Evolutionary conservation across 1,140 invertebrate genomes (phyloP).

Genomic region (Aphaenogaster floridana): DNA sequence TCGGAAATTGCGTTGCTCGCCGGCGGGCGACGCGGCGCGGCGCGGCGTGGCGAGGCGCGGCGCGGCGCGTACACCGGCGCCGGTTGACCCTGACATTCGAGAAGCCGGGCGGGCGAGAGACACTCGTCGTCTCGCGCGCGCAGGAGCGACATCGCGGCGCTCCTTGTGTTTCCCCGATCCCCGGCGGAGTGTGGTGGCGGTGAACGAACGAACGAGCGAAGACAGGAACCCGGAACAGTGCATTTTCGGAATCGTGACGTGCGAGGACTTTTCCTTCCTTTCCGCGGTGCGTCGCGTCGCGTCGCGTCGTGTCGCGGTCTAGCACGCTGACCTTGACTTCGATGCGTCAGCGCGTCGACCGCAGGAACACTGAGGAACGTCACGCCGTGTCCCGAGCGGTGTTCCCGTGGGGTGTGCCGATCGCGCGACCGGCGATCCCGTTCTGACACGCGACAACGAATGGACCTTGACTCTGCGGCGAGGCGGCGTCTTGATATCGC

Average conservation of each 20-base stretch:
- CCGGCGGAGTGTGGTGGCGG: neutral
- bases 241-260: neutral
- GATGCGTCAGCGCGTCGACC: slow-evolving; percentile 21
- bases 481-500: neutral
- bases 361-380: neutral
- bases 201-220: slow-evolving; percentile 1
- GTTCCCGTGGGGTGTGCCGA: neutral
- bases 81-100: slow-evolving; percentile 82
- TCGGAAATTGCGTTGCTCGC: slow-evolving; percentile 72
- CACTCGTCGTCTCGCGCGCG: slow-evolving; percentile 55
- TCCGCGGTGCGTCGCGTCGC: slow-evolving; percentile 1
- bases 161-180: no score
- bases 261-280: slow-evolving; percentile 7
- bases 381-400: neutral
- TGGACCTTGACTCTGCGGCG: slow-evolving; percentile 15
- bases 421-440: neutral
- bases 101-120: slow-evolving; percentile 48
- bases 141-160: slow-evolving; percentile 5
- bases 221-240: no score
- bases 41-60: no score
- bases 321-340: slow-evolving; percentile 70
- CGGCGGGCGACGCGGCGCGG: slow-evolving; percentile 46
- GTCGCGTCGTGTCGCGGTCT: slow-evolving; percentile 33
- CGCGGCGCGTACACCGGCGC: slow-evolving; percentile 67
- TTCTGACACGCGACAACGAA: slow-evolving; percentile 40